Conservation (phyloP, 2,888 invertebrate species). For the Leptopilina myrica region DNA sequence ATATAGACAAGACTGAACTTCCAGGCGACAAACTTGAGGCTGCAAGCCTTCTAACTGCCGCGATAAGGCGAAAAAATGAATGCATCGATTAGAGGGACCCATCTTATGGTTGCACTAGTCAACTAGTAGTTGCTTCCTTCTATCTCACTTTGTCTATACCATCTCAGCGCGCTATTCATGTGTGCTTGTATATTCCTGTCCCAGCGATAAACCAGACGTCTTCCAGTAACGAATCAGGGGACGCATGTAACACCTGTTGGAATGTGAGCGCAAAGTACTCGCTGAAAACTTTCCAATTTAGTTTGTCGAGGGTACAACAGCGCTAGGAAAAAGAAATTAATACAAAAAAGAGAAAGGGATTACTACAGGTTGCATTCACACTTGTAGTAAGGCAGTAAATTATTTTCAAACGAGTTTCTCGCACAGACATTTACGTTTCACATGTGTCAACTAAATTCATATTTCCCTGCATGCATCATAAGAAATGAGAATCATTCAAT, state of each 20-base stretch:
- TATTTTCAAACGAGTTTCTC: conserved; percentile 36
- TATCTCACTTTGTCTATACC: conserved; percentile 16
- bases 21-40: conserved; percentile 13
- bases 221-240: conserved; percentile 54
- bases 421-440: conserved; percentile 23
- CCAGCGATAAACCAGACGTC: conserved; percentile 54
- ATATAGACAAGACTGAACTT: conserved; percentile 29
- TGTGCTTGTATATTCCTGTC: conserved; percentile 19
- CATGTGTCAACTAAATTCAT: conserved; percentile 22
- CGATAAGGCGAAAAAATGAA: conserved; percentile 37
- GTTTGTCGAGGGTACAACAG: conserved; percentile 13
- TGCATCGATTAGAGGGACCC: conserved; percentile 32
- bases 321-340: background rate
- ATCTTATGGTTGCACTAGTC: conserved; percentile 20
- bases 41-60: conserved; percentile 25
- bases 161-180: background rate
- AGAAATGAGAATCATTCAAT: conserved; percentile 5
- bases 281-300: conserved; percentile 52
- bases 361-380: conserved; percentile 6
- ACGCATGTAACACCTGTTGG: conserved; percentile 58
- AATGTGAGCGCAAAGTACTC: conserved; percentile 53
- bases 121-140: background rate
- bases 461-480: background rate
- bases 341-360: background rate
- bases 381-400: conserved; percentile 24